Conservation (phyloP, 2,797 vertebrate genomes). For the Yasuhikotakia modesta region DNA sequence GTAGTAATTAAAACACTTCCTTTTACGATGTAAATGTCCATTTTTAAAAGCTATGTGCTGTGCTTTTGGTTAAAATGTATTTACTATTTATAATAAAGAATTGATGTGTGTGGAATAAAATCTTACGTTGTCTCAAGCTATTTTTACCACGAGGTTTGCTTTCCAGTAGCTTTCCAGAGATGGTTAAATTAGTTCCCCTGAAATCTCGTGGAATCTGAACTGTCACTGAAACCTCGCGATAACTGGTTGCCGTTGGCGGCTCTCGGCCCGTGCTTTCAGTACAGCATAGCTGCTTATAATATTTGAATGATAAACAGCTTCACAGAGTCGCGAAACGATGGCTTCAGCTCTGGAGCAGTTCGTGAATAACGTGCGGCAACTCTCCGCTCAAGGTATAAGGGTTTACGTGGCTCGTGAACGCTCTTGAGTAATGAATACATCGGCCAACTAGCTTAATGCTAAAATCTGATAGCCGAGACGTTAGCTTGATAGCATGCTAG, state of each 20-base stretch:
- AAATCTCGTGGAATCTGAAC: conserved; percentile 64
- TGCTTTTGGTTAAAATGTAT: no score
- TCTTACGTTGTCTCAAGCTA: no score
- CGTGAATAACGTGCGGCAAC: conserved; percentile 98
- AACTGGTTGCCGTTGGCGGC: conserved; percentile 75
- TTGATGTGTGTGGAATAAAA: background rate
- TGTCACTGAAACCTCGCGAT: conserved; percentile 70
- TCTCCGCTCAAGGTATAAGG: conserved; percentile 93
- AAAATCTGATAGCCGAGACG: conserved; percentile 53
- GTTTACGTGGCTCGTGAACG: background rate
- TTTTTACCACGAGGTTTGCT: background rate
- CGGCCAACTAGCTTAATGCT: conserved; percentile 68
- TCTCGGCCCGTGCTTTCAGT: conserved; percentile 74
- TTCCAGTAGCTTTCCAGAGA: background rate
- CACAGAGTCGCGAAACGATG: conserved; percentile 83
- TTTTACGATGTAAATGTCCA: background rate
- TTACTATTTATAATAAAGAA: background rate
- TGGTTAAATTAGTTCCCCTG: background rate
- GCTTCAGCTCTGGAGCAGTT: conserved; percentile 99
- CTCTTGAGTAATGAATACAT: conserved; percentile 47
- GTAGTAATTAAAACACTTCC: background rate
- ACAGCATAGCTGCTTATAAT: conserved; percentile 75
- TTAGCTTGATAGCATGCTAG: conserved; percentile 37
- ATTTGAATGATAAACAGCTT: conserved; percentile 84
- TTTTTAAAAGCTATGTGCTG: no score